Evolutionary conservation across 2,888 invertebrate species (phyloP), one percentile per base, ranked within the genome.

Genomic region (Euproctis similis): DNA sequence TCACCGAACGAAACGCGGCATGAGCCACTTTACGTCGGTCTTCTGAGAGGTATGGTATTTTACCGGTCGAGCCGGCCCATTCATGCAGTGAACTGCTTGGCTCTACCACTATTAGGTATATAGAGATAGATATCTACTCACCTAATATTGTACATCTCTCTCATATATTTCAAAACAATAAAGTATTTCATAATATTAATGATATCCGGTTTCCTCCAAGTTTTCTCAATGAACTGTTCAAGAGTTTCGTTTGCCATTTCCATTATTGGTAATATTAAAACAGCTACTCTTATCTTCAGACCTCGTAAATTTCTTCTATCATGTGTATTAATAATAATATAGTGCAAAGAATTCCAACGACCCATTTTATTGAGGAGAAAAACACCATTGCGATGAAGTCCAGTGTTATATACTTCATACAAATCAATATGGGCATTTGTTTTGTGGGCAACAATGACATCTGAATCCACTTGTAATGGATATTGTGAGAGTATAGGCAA

Each of bases 71-170:
- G n/a, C n/a, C n/a, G n/a, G n/a, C n/a, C n/a, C n/a, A n/a, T n/a
- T n/a, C n/a, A n/a, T n/a, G n/a, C n/a, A n/a, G n/a, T n/a, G n/a
- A n/a, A n/a, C n/a, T n/a, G n/a, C n/a, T n/a, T n/a, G n/a, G n/a
- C n/a, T 14, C 14, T 6, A 14, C 6, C 14, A 14, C 6, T 10
- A 8, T 4, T 8, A 16, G 2, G 9, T 16, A 8, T 12, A 2
- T 4, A 7, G 9, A 13, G 14, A 16, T 16, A 14, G 4, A 11
- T 4, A 1, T 4, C 1, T 7, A 57, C 77, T 80, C 69, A 90
- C 90, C 86, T 88, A 58, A 90, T 88, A 69, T 90, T 90, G 53
- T 85, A 90, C 67, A 90, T 86, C 42, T 90, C 88, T 39, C 77
- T 63, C 32, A 91, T 82, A 54, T 88, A 86, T 34, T 59, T 64